phyloP scores from a whole-genome alignment of 2,113 vertebrate species.

The Willisornis vidua region DNA sequence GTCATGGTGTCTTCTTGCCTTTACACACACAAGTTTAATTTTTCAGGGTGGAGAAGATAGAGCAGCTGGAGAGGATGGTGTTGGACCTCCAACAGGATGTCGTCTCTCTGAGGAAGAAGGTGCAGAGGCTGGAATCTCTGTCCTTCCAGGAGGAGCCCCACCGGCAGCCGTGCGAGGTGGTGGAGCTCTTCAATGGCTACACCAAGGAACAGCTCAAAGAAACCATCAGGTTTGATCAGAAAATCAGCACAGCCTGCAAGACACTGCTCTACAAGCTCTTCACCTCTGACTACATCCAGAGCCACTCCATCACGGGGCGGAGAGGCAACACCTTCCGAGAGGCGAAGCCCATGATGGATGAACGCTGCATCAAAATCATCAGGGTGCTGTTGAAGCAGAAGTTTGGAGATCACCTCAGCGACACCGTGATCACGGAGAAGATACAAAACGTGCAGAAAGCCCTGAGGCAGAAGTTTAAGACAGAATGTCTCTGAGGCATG shows the following conservation, averaged over 20 bases:
- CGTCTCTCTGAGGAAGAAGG: conserved; percentile 51
- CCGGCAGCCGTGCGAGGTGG: not conserved
- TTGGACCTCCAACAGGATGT: conserved; percentile 37
- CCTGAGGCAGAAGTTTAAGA: conserved; percentile 65
- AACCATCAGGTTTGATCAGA: conserved; percentile 68
- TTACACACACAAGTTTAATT: not conserved
- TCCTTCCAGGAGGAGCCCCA: conserved; percentile 46
- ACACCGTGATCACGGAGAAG: conserved; percentile 68
- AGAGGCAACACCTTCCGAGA: conserved; percentile 66
- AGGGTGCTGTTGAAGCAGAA: conserved; percentile 65
- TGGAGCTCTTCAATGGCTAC: conserved; percentile 63
- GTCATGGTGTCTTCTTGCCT: not conserved
- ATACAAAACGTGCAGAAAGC: conserved; percentile 70
- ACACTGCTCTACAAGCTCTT: conserved; percentile 66
- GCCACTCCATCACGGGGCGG: conserved; percentile 63
- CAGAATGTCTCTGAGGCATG: not conserved
- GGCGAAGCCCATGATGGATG: conserved; percentile 66
- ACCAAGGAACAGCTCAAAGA: conserved; percentile 66
- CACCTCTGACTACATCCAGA: conserved; percentile 61
- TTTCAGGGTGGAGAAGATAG: conserved; percentile 44
- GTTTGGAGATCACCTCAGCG: conserved; percentile 64
- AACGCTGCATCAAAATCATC: conserved; percentile 68
- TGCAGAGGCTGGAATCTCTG: conserved; percentile 56
- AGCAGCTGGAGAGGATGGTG: conserved; percentile 58
- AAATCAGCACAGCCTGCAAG: conserved; percentile 72